These are phyloP conservation scores for Leguminivora glycinivorella DNA, from an alignment of 1,140 invertebrate genomes.

Conservation along the genomic window DNA sequence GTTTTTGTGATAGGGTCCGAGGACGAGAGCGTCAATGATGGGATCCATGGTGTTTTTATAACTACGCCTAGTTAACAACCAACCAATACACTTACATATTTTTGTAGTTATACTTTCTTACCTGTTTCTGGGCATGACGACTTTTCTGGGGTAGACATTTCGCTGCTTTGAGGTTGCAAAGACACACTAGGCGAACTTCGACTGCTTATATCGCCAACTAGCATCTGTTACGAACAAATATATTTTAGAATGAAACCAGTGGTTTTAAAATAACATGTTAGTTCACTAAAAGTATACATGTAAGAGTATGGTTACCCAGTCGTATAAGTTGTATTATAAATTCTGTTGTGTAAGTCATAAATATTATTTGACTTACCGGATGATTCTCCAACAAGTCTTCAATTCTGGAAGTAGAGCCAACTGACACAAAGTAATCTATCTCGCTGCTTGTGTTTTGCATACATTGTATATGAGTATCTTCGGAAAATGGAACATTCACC, in stretches of 20 bases:
- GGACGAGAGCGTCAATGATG: too few species aligned
- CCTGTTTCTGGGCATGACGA: constrained; percentile 58
- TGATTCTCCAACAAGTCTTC: constrained; percentile 77
- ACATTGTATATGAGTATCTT: constrained; percentile 84
- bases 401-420: constrained; percentile 78
- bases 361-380: constrained; percentile 62
- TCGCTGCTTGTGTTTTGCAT: constrained; percentile 84
- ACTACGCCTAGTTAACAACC: too few species aligned
- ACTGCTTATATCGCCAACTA: constrained; percentile 65
- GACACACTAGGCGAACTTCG: constrained; percentile 61
- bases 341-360: too few species aligned
- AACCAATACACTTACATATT: background rate
- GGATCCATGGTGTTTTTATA: background rate
- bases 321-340: too few species aligned
- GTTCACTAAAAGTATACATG: too few species aligned
- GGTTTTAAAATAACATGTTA: constrained; percentile 25
- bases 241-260: constrained; percentile 13
- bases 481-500: constrained; percentile 82
- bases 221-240: constrained; percentile 56
- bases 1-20: too few species aligned
- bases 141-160: constrained; percentile 70
- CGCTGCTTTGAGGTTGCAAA: constrained; percentile 63
- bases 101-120: constrained; percentile 36
- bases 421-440: constrained; percentile 88
- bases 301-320: too few species aligned